Conservation (phyloP, 1,140 invertebrate species). For the Luehdorfia chinensis region DNA sequence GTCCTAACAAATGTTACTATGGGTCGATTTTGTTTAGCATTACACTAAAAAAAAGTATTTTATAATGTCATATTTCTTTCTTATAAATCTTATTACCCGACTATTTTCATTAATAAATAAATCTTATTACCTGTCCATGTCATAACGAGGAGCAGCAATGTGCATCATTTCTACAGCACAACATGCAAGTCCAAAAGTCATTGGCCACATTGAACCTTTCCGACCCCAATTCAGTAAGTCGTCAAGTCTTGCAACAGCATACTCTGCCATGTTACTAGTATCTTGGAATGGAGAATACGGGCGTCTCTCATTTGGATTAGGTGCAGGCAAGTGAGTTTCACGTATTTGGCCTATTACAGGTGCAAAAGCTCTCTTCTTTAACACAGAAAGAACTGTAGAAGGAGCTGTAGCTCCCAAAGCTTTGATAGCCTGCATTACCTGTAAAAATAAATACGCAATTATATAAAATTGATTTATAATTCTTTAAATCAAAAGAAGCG, state of each 20-base stretch:
- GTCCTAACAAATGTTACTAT: too few relatives aligned
- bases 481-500: background rate
- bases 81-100: too few relatives aligned
- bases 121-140: slow-evolving; percentile 93
- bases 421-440: slow-evolving; percentile 66
- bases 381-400: slow-evolving; percentile 43
- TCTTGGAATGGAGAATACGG: slow-evolving; percentile 85
- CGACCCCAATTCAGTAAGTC: slow-evolving; percentile 97
- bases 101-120: too few relatives aligned
- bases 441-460: slow-evolving; percentile 31
- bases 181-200: slow-evolving; percentile 98
- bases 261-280: slow-evolving; percentile 84
- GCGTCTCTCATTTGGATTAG: slow-evolving; percentile 54
- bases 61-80: too few relatives aligned
- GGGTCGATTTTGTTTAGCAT: too few relatives aligned
- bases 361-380: slow-evolving; percentile 62
- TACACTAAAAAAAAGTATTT: too few relatives aligned
- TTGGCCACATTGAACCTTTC: slow-evolving; percentile 95
- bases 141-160: slow-evolving; percentile 97
- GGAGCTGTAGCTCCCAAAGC: slow-evolving; percentile 53
- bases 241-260: slow-evolving; percentile 89
- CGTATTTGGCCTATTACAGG: slow-evolving; percentile 58
- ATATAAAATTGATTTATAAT: background rate
- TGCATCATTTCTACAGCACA: slow-evolving; percentile 99
- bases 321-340: slow-evolving; percentile 69